phyloP scores from a whole-genome alignment of 2,113 vertebrate species.

The Glaucidium brasilianum region DNA sequence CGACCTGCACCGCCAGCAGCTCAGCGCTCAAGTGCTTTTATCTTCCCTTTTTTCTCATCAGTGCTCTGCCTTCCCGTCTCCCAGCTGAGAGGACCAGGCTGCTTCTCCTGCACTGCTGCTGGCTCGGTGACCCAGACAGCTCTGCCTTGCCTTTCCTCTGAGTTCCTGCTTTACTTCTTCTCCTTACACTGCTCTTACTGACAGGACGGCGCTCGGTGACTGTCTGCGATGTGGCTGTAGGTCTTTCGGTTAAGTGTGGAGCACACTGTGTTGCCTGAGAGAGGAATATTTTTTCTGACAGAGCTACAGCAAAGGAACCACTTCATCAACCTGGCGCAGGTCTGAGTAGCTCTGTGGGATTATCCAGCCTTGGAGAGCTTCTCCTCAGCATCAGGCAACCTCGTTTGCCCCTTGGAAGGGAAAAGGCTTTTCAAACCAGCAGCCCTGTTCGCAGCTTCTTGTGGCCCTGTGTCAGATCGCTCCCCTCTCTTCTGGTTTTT shows the following conservation, averaged over 20 bases:
- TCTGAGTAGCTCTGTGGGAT: not conserved
- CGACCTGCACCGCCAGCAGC: not conserved
- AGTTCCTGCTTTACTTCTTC: not conserved
- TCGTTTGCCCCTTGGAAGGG: not conserved
- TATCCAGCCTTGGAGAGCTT: not conserved
- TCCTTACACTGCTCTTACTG: not conserved
- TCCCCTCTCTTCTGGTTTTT: not conserved
- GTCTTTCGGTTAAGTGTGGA: not conserved
- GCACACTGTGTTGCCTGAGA: accelerated
- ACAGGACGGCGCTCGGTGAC: accelerated
- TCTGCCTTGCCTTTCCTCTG: accelerated
- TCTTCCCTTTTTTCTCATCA: not conserved
- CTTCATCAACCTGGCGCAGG: not conserved
- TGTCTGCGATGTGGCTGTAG: not conserved
- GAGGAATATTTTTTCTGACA: not conserved
- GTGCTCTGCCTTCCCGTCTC: not conserved
- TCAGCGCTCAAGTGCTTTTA: not conserved
- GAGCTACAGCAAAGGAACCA: not conserved
- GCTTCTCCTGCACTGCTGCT: not conserved
- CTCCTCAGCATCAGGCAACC: accelerated
- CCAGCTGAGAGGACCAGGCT: not conserved
- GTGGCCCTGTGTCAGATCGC: accelerated
- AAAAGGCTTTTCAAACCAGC: accelerated
- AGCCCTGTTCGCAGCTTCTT: not conserved
- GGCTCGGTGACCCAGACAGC: not conserved